Evolutionary conservation across 2,888 invertebrate species (phyloP), one percentile per base, ranked within the genome.

Genomic region (Plutella xylostella): DNA sequence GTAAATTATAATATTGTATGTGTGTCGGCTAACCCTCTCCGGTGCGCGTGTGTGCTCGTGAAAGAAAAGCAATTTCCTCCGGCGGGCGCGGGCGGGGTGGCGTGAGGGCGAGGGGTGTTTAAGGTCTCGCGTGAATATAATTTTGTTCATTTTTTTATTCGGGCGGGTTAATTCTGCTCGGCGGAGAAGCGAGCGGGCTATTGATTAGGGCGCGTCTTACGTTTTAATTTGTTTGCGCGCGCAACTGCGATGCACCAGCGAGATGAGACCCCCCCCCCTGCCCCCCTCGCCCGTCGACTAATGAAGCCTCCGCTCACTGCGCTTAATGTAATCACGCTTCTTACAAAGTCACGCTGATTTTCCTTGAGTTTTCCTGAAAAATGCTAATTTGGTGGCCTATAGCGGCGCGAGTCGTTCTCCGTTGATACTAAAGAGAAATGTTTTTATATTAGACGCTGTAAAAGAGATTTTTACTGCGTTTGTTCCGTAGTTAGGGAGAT

Each of bases 121-220:
- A 73, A 71, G 75, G 72, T 77, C 77, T 76, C 77, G 79, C 80
- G 80, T 80, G 82, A 82, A 83, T 83, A 83, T 83, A 82, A 83
- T 83, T 83, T 82, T 82, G 80, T 80, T 83, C 83, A 83, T 82
- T 83, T 83, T 83, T 82, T 82, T 75, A 82, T 83, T 80, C 78
- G 80, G 79, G 68, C 76, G 78, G 80, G 82, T 82, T 82, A 83
- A 82, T 83, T 82, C 82, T 73, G 75, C 79, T n/a, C 68, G 75
- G 77, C 75, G 75, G 78, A 76, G 75, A 68, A 74, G 75, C 71
- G 74, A n/a, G n/a, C 71, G 72, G 72, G 83, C 82, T 83, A 83
- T 83, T 83, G 83, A 83, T 83, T 83, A 83, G 82, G 82, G 79
- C 78, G 83, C 82, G 82, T 83, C 82, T 82, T 82, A 82, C 78